phyloP scores from a whole-genome alignment of 1,140 invertebrate species.

The Cataglyphis hispanica region DNA sequence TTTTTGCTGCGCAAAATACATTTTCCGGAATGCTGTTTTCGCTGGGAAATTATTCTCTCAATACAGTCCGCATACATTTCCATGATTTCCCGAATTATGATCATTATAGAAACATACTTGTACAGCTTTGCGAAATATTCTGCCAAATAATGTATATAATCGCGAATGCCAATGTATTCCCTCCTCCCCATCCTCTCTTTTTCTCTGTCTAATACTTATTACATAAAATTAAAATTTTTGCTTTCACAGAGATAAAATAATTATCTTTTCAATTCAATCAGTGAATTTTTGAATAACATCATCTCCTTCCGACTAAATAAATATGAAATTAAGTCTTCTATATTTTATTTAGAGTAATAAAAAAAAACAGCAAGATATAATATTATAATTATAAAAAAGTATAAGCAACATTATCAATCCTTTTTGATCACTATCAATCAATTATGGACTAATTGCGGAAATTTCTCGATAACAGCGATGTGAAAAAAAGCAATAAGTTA shows the following conservation, averaged over 20 bases:
- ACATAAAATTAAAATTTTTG: constrained; percentile 31
- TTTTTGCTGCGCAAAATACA: constrained; percentile 30
- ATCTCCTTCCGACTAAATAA: not conserved
- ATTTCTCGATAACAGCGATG: constrained; percentile 4
- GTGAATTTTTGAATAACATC: not conserved
- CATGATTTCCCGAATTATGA: constrained; percentile 50
- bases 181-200: no score
- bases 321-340: not conserved
- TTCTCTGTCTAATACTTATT: not conserved
- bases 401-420: not conserved
- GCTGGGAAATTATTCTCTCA: constrained; percentile 49
- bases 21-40: constrained; percentile 43
- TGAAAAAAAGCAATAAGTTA: constrained; percentile 36
- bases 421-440: not conserved
- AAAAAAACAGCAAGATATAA: not conserved
- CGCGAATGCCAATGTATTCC: constrained; percentile 27
- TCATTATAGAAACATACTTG: constrained; percentile 45
- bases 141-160: constrained; percentile 38
- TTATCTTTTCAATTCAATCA: constrained; percentile 2
- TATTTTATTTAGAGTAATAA: not conserved
- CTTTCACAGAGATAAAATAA: constrained; percentile 1
- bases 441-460: constrained; percentile 25
- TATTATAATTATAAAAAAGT: not conserved
- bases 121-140: constrained; percentile 43
- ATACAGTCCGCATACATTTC: constrained; percentile 33